Evolutionary conservation across 1,140 invertebrate genomes (phyloP), one percentile per base, ranked within the genome.

Genomic region (Drosophila virilis): DNA sequence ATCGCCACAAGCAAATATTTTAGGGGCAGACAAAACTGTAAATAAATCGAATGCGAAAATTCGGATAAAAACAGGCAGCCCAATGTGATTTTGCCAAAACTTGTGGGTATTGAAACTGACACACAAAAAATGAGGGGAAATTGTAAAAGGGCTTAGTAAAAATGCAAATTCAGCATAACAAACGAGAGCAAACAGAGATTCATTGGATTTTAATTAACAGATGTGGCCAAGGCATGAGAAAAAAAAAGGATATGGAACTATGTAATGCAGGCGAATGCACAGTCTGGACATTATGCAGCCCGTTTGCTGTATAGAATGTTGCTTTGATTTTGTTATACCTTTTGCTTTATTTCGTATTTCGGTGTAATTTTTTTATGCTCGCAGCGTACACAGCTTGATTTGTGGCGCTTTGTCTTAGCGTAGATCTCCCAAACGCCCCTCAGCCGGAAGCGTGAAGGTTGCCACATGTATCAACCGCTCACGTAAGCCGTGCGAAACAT

Each of bases 191-290:
- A 72, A 69, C 45, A 51, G 59, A 79, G 67, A 76, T 65, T 88
- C 72, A 82, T 86, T 77, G 65, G 76, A 88, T 82, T 86, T 86
- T 86, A 86, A 86, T 86, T 88, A 86, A 88, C 57, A 83, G 50
- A 58, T 68, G 69, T 55, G 10, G 71, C 52, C 59, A 67, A 64
- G 45, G 60, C 33, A 64, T 35, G n/a, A 33, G 9, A 43, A 55
- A 37, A 52, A n/a, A 74, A 61, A 74, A 50, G 60, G 51, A 40
- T 46, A 72, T 62, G 59, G 45, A 40, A 62, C 42, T 48, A 54
- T 45, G 50, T 55, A 45, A 37, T 50, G 28, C 6, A 33, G 32
- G 55, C 40, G 42, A 12, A 68, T 59, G 43, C 66, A 78, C 62
- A 58, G 75, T 2, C 52, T 58, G 57, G 38, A 78, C 52, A 74